phyloP scores from a whole-genome alignment of 2,113 vertebrate genomes.

The Scartelaos histophorus region DNA sequence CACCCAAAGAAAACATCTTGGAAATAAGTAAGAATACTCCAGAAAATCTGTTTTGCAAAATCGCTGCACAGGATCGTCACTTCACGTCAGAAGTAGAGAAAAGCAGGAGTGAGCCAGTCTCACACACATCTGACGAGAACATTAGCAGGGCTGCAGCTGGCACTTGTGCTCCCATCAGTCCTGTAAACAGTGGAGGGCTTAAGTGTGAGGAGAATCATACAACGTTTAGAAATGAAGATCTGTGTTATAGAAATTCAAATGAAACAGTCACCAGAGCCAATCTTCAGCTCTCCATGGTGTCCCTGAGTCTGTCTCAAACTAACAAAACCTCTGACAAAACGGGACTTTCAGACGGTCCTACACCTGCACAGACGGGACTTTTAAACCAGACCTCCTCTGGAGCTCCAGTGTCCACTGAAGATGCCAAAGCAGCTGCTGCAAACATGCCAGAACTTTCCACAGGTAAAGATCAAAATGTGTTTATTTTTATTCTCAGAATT shows the following conservation, averaged over 20 bases:
- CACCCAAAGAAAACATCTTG: conserved; percentile 11
- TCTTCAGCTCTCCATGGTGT: background rate
- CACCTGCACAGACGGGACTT: conserved; percentile 7
- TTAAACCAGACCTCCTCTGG: background rate
- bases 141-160: conserved; percentile 16
- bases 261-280: conserved; percentile 2
- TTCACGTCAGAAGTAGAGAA: background rate
- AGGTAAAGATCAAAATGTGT: conserved; percentile 43
- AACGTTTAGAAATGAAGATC: conserved; percentile 25
- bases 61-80: conserved; percentile 24
- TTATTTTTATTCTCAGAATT: too few relatives aligned
- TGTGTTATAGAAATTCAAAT: background rate
- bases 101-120: conserved; percentile 13
- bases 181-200: conserved; percentile 21
- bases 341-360: background rate
- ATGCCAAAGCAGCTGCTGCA: conserved; percentile 7
- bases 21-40: conserved; percentile 24
- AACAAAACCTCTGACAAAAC: conserved; percentile 5
- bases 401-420: conserved; percentile 13
- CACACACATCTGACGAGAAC: conserved; percentile 34
- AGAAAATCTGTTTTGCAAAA: conserved; percentile 8
- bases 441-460: conserved; percentile 11
- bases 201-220: conserved; percentile 29
- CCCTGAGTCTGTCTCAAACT: conserved; percentile 4
- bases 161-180: background rate